phyloP scores from a whole-genome alignment of 2,888 invertebrate species.

The Esperia sulphurella region DNA sequence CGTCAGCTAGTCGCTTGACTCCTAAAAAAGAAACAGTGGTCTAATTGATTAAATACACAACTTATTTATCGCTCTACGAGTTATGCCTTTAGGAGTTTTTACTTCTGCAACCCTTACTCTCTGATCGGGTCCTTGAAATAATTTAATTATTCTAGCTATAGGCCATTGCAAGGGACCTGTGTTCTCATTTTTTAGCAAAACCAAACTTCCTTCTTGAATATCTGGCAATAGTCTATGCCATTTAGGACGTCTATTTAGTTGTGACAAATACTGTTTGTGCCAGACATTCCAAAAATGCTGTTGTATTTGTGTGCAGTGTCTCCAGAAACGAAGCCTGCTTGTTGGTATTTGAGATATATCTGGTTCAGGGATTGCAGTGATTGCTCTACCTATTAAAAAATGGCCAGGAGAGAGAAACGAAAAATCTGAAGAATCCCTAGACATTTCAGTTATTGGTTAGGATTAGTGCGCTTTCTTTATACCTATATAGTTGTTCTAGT shows the following conservation, averaged over 20 bases:
- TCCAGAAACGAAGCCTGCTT: conserved; percentile 2
- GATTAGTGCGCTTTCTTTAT: conserved; percentile 27
- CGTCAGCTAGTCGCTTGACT: conserved; percentile 15
- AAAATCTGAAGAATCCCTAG: conserved; percentile 22
- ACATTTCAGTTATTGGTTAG: conserved; percentile 23
- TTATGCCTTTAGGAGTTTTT: too few species aligned
- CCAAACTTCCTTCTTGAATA: too few species aligned
- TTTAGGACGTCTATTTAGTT: too few species aligned
- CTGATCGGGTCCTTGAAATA: too few species aligned
- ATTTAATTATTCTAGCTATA: too few species aligned
- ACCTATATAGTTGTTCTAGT: too few species aligned
- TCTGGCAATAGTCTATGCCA: too few species aligned
- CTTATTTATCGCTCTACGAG: too few species aligned
- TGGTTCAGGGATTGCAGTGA: conserved; percentile 4
- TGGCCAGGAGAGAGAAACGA: conserved; percentile 30
- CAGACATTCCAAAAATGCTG: conserved; percentile 2
- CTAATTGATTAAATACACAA: conserved; percentile 9
- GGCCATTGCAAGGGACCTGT: too few species aligned
- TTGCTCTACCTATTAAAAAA: conserved; percentile 26
- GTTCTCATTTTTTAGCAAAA: too few species aligned
- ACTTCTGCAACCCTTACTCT: too few species aligned
- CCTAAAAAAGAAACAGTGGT: conserved; percentile 44
- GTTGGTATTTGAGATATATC: neutral
- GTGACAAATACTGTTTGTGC: neutral
- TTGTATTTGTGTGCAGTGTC: neutral